These are phyloP conservation scores for Drosophila paracracens DNA, from an alignment of 2,888 invertebrate species.

Conservation along the genomic window DNA sequence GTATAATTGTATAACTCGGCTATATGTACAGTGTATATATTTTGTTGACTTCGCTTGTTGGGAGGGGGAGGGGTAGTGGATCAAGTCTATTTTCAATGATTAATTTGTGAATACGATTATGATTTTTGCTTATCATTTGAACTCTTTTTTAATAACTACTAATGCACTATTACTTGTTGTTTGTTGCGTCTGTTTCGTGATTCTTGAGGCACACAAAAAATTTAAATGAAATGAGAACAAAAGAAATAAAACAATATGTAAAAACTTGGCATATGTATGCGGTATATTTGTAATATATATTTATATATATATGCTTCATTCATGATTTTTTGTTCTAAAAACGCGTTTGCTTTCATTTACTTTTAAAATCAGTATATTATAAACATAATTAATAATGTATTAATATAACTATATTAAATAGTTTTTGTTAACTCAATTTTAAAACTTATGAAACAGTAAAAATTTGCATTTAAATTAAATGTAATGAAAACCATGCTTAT, in stretches of 20 bases:
- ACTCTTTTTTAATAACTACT: constrained; percentile 73
- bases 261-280: constrained; percentile 54
- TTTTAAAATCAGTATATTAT: constrained; percentile 68
- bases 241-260: constrained; percentile 33
- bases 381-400: constrained; percentile 60
- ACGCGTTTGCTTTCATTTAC: constrained; percentile 65
- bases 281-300: constrained; percentile 56
- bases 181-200: constrained; percentile 60
- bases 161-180: constrained; percentile 77
- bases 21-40: constrained; percentile 54
- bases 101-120: constrained; percentile 25
- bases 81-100: constrained; percentile 38
- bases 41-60: constrained; percentile 24
- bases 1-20: constrained; percentile 38
- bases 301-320: constrained; percentile 46
- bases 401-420: constrained; percentile 48
- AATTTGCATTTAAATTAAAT: constrained; percentile 53
- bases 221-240: constrained; percentile 5
- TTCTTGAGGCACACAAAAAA: constrained; percentile 53
- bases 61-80: background rate
- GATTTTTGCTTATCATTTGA: constrained; percentile 28
- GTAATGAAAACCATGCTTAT: constrained; percentile 52
- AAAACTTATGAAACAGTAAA: constrained; percentile 52
- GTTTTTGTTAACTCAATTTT: constrained; percentile 40
- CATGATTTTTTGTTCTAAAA: constrained; percentile 67